These are phyloP conservation scores for Microctenopoma lineatum DNA, from an alignment of 2,797 vertebrate species.

Conservation along the genomic window DNA sequence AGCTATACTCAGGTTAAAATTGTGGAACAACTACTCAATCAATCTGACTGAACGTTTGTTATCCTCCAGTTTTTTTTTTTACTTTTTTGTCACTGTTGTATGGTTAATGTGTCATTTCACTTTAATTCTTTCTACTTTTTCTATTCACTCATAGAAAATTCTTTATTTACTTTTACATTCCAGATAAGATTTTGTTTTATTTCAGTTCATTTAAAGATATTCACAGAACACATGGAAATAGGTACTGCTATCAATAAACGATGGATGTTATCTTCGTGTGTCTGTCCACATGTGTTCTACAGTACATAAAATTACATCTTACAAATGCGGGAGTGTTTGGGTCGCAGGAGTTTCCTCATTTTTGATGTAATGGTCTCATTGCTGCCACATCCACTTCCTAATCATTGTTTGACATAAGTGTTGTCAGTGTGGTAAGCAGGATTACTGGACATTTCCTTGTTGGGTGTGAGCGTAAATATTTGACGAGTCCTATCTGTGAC, in stretches of 20 bases:
- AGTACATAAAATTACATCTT: background rate
- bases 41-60: background rate
- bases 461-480: slow-evolving; percentile 5
- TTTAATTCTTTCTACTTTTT: slow-evolving; percentile 16
- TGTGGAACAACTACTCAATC: slow-evolving; percentile 15
- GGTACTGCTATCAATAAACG: slow-evolving; percentile 25
- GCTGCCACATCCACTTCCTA: too few species aligned
- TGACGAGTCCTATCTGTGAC: too few species aligned
- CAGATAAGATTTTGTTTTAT: background rate
- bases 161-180: slow-evolving; percentile 12
- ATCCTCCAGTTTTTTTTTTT: background rate
- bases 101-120: background rate
- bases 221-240: background rate
- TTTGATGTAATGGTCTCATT: too few species aligned
- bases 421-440: too few species aligned
- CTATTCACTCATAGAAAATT: background rate
- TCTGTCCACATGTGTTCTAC: background rate
- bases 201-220: background rate
- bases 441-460: background rate
- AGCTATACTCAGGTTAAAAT: slow-evolving; percentile 57
- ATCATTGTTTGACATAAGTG: too few species aligned
- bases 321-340: background rate
- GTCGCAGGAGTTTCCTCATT: too few species aligned
- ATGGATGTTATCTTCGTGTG: background rate
- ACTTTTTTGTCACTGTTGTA: background rate